Percentiles rank a stretch among this genome's conserved stretches.
These are phyloP conservation scores for Prenolepis imparis DNA, from an alignment of 2,888 invertebrate genomes.

Conservation along the genomic window DNA sequence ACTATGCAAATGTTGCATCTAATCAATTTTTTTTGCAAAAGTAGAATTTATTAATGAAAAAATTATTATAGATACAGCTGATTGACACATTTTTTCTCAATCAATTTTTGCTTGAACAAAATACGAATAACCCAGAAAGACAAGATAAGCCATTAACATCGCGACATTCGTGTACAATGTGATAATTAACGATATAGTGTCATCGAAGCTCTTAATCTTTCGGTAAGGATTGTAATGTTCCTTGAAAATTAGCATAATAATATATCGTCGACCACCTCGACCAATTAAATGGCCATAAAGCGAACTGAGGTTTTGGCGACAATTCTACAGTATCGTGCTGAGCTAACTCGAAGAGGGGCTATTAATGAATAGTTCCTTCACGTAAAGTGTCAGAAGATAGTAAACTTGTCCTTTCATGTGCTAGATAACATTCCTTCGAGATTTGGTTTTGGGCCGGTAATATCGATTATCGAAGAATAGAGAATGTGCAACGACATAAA, in stretches of 20 bases:
- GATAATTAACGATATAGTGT: slow-evolving; percentile 77
- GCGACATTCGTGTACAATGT: slow-evolving; percentile 71
- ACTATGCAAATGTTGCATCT: background rate
- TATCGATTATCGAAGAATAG: background rate
- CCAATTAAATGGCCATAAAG: slow-evolving; percentile 83
- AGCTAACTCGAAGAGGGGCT: slow-evolving; percentile 77
- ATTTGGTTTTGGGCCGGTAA: slow-evolving; percentile 14
- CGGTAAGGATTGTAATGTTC: slow-evolving; percentile 74
- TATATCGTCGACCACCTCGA: slow-evolving; percentile 79
- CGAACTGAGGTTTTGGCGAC: slow-evolving; percentile 77
- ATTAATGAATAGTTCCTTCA: slow-evolving; percentile 81
- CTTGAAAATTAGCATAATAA: slow-evolving; percentile 80
- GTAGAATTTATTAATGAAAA: background rate
- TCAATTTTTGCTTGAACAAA: slow-evolving; percentile 64
- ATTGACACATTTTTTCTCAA: background rate
- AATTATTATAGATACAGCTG: background rate
- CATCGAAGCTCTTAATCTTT: slow-evolving; percentile 77
- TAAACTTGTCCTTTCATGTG: slow-evolving; percentile 79
- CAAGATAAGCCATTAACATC: slow-evolving; percentile 74
- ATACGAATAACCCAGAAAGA: slow-evolving; percentile 66
- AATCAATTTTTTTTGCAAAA: background rate
- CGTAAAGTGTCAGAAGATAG: slow-evolving; percentile 76
- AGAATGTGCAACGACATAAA: background rate
- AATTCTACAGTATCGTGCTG: slow-evolving; percentile 70
- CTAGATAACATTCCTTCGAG: slow-evolving; percentile 53